Evolutionary conservation across 2,888 invertebrate species (phyloP), one percentile per base, ranked within the genome.

Genomic region (Tenodera sinensis): DNA sequence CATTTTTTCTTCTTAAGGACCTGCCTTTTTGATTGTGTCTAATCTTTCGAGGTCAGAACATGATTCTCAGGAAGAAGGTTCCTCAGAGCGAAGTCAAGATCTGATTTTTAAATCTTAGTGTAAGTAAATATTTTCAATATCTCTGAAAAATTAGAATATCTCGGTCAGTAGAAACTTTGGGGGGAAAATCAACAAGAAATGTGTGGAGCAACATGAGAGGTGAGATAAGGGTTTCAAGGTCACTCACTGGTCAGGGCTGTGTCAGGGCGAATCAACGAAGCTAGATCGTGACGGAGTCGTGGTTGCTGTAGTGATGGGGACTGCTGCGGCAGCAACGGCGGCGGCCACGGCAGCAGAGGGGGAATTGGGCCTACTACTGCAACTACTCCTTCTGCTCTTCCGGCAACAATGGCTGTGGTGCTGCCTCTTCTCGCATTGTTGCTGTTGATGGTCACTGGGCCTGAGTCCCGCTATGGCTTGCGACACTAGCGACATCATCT

Each of bases 381-480:
- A 82, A 12, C 84, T 30, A 47, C 28, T n/a, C 30, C 85, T 83
- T 85, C 88, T 89, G 30, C 71, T 86, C 89, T 88, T 87, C 71
- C 89, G 89, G 83, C 90, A 90, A 88, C 90, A 90, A 71, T 71
- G 54, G 54, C 54, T 71, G 54, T 71, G 54, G 28, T 88, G 90
- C 34, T 89, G 85, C 25, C 30, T 89, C 88, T 89, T 89, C 85
- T 89, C 90, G 84, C 90, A 90, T 42, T 83, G 89, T n/a, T 89
- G 83, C 71, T 71, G 42, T 86, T 34, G 90, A 47, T 12, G 81
- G 42, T 54, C 20, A 30, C 42, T 89, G 83, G 88, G 85, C 84
- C 88, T 89, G 27, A 94, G 93, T 84, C 94, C 94, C 34, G 95
- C 95, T 90, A 94, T 94, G 83, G 95, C 94, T 94, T 94, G 94